phyloP scores from a whole-genome alignment of 2,888 invertebrate species.

The Leistus spinibarbis region DNA sequence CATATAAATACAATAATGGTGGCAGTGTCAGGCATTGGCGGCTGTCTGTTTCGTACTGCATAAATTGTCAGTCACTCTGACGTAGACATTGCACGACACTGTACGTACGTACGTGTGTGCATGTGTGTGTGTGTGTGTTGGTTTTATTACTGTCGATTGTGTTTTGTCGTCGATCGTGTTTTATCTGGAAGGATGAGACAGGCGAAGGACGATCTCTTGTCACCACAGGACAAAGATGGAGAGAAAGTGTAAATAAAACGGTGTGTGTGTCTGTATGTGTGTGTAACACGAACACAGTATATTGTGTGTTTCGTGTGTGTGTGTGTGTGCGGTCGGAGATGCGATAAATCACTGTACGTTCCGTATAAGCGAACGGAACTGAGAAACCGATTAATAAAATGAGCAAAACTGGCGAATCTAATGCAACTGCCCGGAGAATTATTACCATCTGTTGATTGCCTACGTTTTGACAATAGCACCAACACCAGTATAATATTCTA shows the following conservation, averaged over 20 bases:
- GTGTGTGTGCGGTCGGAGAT: conserved; percentile 22
- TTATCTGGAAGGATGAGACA: conserved; percentile 4
- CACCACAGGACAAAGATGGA: conserved; percentile 1
- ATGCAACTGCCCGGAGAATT: neutral
- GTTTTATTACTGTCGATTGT: conserved; percentile 8
- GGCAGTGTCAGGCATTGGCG: neutral
- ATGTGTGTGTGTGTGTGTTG: conserved; percentile 1
- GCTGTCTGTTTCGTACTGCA: neutral
- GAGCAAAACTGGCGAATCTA: neutral
- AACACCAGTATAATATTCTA: too few relatives aligned
- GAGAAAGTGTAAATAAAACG: neutral
- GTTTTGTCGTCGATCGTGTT: conserved; percentile 12
- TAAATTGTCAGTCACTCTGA: neutral
- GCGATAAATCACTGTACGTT: conserved; percentile 31
- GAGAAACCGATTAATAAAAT: conserved; percentile 34
- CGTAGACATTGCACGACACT: neutral
- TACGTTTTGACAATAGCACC: neutral
- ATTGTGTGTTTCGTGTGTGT: neutral
- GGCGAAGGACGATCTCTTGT: neutral
- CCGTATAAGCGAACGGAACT: too few relatives aligned
- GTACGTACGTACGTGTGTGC: neutral
- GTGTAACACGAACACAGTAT: neutral
- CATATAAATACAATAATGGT: neutral
- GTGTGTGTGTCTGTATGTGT: neutral
- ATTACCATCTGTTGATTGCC: conserved; percentile 5